Evolutionary conservation across 2,113 vertebrate species (phyloP).

Genomic region (Pomatostomus ruficeps): DNA sequence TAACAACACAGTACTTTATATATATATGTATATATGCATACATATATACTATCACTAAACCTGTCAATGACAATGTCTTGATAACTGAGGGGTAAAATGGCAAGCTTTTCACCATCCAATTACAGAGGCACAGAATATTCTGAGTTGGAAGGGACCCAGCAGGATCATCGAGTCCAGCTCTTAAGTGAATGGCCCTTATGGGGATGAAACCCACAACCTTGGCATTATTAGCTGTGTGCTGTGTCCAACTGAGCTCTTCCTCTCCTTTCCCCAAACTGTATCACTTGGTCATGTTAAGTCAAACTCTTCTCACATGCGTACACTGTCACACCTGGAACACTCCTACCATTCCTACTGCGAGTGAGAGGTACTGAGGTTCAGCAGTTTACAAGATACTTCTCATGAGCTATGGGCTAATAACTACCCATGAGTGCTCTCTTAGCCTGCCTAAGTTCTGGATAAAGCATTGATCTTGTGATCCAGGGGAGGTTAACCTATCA

Average conservation of each 20-base stretch:
- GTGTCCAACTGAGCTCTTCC: neutral
- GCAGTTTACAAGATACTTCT: neutral
- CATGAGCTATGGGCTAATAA: neutral
- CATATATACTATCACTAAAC: neutral
- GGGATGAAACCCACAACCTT: neutral
- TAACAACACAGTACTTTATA: neutral
- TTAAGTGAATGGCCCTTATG: neutral
- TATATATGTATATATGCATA: no score
- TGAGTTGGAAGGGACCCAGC: neutral
- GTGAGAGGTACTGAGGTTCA: neutral
- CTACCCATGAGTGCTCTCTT: neutral
- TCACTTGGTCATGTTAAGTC: neutral
- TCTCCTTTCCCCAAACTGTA: neutral
- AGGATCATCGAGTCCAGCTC: neutral
- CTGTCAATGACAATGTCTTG: neutral
- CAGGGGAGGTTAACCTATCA: neutral
- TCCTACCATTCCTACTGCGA: neutral
- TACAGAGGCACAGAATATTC: neutral
- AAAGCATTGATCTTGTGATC: neutral
- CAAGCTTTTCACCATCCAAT: neutral
- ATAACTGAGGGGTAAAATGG: neutral
- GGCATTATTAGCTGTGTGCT: neutral
- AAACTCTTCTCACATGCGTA: neutral
- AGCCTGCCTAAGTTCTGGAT: neutral
- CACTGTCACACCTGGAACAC: neutral